Evolutionary conservation across 2,797 vertebrate species (phyloP).

Genomic region (Serranus cabrilla): DNA sequence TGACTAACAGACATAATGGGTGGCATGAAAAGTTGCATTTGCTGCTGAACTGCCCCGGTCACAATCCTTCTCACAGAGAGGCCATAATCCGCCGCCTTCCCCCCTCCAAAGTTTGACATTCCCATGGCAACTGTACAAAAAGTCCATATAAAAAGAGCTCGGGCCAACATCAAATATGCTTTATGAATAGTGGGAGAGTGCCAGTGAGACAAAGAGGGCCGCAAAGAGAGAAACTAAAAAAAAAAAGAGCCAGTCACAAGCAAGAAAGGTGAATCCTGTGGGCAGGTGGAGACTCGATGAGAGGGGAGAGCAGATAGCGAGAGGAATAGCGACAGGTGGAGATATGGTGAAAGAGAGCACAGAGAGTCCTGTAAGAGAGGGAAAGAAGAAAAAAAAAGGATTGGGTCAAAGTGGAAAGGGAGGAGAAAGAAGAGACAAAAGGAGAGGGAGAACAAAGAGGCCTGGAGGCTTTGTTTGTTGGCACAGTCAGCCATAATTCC

Average conservation of each 20-base stretch:
- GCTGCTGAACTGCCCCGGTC: constrained; percentile 49
- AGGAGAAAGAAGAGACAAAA: constrained; percentile 81
- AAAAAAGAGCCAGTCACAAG: constrained; percentile 52
- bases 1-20: constrained; percentile 22
- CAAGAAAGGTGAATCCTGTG: constrained; percentile 78
- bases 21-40: constrained; percentile 41
- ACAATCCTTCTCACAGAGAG: constrained; percentile 64
- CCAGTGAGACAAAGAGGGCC: constrained; percentile 61
- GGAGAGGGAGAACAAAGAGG: constrained; percentile 81
- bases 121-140: constrained; percentile 81
- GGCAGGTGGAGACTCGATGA: constrained; percentile 78
- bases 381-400: constrained; percentile 58
- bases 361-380: constrained; percentile 73
- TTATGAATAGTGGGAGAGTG: constrained; percentile 77
- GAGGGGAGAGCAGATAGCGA: constrained; percentile 69
- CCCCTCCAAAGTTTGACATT: constrained; percentile 76
- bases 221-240: constrained; percentile 52
- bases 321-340: constrained; percentile 79
- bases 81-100: constrained; percentile 55
- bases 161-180: constrained; percentile 74
- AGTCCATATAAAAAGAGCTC: constrained; percentile 66
- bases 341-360: constrained; percentile 72
- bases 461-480: constrained; percentile 85
- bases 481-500: constrained; percentile 83
- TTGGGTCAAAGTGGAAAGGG: constrained; percentile 80